Evolutionary conservation across 2,113 vertebrate genomes (phyloP).

Genomic region (Microcebus lehilahytsara): DNA sequence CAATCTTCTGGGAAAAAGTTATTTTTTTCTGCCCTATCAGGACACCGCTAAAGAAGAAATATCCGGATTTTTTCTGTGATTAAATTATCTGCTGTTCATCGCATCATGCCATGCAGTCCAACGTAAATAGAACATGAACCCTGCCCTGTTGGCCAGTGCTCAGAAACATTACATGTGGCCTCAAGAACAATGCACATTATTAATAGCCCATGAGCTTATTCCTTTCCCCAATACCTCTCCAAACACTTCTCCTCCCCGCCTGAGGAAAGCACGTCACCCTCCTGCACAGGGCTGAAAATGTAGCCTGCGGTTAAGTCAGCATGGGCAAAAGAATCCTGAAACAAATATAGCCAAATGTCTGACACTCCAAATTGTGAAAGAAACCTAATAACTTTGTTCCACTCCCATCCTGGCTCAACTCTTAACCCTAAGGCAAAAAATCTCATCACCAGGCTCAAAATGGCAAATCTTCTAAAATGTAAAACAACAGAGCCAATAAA

Average conservation of each 20-base stretch:
- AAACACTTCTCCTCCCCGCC: not conserved
- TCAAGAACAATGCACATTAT: constrained; percentile 79
- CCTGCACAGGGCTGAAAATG: constrained; percentile 74
- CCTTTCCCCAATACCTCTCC: constrained; percentile 1
- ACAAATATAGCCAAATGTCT: constrained; percentile 81
- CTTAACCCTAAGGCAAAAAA: constrained; percentile 8
- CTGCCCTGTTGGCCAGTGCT: constrained; percentile 5
- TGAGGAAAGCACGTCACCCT: constrained; percentile 3
- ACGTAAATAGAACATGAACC: constrained; percentile 43
- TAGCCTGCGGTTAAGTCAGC: constrained; percentile 72
- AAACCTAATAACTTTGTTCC: constrained; percentile 75
- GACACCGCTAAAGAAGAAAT: constrained; percentile 10
- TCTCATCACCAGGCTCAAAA: constrained; percentile 80
- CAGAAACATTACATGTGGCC: constrained; percentile 60
- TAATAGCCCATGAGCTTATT: constrained; percentile 80
- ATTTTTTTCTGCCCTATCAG: constrained; percentile 20
- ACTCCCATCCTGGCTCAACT: not conserved
- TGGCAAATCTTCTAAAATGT: constrained; percentile 75
- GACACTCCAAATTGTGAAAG: constrained; percentile 84
- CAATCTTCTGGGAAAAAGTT: constrained; percentile 55
- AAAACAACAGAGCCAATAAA: constrained; percentile 75
- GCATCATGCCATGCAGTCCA: constrained; percentile 18
- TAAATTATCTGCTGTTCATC: constrained; percentile 59
- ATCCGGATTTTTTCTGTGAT: constrained; percentile 1
- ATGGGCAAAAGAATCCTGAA: constrained; percentile 75